Evolutionary conservation across 2,113 vertebrate genomes (phyloP).

Genomic region (Cariama cristata): DNA sequence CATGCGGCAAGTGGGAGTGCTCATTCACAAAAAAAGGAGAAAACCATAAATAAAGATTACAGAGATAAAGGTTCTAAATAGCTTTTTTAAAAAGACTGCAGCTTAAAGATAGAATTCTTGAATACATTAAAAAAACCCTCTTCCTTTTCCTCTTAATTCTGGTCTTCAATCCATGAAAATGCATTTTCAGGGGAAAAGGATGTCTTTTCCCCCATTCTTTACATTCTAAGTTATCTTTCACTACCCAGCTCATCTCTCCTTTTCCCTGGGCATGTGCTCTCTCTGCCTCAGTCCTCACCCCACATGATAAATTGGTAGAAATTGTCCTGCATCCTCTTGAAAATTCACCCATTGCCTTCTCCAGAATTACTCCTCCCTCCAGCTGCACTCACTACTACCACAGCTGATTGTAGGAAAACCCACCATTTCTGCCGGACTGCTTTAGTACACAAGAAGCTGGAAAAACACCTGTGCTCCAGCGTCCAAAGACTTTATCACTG

Average conservation of each 20-base stretch:
- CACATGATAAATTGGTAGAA: background rate
- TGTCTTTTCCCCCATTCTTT: background rate
- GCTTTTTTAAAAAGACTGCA: background rate
- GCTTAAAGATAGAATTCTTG: background rate
- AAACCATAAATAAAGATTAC: background rate
- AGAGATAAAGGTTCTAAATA: background rate
- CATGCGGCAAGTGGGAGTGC: background rate
- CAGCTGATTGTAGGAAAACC: background rate
- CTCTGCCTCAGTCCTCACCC: background rate
- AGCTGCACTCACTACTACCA: background rate
- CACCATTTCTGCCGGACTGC: background rate
- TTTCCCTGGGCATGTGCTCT: background rate
- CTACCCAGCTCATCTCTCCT: background rate
- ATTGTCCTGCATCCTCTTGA: background rate
- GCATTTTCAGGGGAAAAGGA: background rate
- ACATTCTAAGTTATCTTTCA: background rate
- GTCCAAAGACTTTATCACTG: background rate
- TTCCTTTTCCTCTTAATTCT: background rate
- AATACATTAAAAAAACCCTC: background rate
- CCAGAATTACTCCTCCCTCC: background rate
- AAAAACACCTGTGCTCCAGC: background rate
- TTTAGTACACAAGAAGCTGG: background rate
- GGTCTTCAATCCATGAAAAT: background rate
- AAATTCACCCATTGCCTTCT: background rate
- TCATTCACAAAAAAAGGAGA: background rate